Percentiles rank a stretch among this genome's conserved stretches.
Conservation (phyloP, 2,113 vertebrate genomes). For the Callospermophilus lateralis region DNA sequence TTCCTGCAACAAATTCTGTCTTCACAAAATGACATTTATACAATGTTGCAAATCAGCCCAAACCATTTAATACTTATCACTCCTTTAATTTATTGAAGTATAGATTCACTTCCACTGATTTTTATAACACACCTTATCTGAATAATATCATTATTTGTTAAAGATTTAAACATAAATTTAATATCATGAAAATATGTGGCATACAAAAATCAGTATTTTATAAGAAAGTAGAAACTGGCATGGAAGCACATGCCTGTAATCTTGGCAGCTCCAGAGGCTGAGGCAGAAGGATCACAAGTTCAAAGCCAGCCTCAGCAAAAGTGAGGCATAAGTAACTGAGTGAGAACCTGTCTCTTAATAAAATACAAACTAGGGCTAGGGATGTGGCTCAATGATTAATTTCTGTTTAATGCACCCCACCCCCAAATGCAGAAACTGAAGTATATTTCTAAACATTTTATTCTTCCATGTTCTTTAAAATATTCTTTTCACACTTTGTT, state of each 20-base stretch:
- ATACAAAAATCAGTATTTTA: not conserved
- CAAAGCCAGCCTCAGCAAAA: too few relatives aligned
- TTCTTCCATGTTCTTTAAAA: not conserved
- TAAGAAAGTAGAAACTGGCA: not conserved
- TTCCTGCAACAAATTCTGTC: not conserved
- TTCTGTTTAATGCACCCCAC: rapidly evolving
- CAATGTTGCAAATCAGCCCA: not conserved
- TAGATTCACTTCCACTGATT: not conserved
- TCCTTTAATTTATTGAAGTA: not conserved
- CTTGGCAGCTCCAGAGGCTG: too few relatives aligned
- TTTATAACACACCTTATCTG: not conserved
- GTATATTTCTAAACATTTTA: not conserved
- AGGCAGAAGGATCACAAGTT: too few relatives aligned
- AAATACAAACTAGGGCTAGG: too few relatives aligned
- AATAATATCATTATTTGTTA: not conserved
- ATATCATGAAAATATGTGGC: not conserved
- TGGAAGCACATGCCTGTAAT: too few relatives aligned
- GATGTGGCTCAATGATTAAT: too few relatives aligned
- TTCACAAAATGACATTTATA: not conserved
- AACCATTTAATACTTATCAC: not conserved
- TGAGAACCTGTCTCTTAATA: too few relatives aligned
- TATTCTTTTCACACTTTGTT: not conserved
- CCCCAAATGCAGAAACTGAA: not conserved
- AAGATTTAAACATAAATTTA: not conserved
- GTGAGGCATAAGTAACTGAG: too few relatives aligned